phyloP scores from a whole-genome alignment of 2,797 vertebrate genomes.

The Pipistrellus pipistrellus region DNA sequence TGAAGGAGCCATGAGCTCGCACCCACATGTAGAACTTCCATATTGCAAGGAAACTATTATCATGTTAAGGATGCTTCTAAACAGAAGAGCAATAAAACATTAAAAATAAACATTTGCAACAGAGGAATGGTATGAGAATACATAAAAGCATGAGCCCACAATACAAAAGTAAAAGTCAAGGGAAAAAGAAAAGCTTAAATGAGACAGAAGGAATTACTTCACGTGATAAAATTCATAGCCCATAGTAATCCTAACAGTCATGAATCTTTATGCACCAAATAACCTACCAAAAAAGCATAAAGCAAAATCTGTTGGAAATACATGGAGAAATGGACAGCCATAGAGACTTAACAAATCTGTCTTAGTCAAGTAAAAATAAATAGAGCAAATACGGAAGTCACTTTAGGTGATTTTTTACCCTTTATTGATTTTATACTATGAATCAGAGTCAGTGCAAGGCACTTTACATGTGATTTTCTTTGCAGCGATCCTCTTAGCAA shows the following conservation, averaged over 20 bases:
- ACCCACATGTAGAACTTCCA: background rate
- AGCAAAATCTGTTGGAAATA: background rate
- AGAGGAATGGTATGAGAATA: background rate
- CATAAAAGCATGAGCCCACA: background rate
- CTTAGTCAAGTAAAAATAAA: background rate
- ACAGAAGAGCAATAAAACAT: background rate
- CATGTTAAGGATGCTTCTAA: background rate
- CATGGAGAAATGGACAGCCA: background rate
- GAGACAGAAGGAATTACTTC: background rate
- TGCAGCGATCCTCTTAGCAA: background rate
- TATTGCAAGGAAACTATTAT: background rate
- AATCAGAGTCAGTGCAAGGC: background rate
- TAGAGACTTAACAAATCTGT: background rate
- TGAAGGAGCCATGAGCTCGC: background rate
- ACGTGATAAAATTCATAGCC: background rate
- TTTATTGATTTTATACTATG: background rate
- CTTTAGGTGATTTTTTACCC: background rate
- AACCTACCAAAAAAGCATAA: slow-evolving; percentile 46
- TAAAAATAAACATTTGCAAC: background rate
- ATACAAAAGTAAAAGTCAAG: background rate
- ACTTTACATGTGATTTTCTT: background rate
- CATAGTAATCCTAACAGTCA: background rate
- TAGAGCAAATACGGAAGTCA: background rate
- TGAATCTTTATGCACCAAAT: slow-evolving; percentile 10
- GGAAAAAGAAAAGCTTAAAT: background rate